These are phyloP conservation scores for Zosterops pallidus DNA, from an alignment of 2,113 vertebrate species.

Conservation along the genomic window DNA sequence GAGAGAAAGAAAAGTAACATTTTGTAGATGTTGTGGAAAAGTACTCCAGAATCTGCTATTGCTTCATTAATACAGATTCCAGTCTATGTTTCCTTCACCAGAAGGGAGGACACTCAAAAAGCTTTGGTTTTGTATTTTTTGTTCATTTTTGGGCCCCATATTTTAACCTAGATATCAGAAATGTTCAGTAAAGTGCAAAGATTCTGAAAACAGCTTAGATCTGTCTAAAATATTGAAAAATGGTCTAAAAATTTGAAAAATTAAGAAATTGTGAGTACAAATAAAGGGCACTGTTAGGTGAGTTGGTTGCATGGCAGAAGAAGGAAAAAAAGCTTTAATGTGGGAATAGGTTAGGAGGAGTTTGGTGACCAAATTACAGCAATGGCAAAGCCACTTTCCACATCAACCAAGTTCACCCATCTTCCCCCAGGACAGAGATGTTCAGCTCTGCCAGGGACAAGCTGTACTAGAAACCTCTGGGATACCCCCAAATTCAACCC, in stretches of 20 bases:
- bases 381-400: neutral
- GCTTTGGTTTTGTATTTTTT: neutral
- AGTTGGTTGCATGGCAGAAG: neutral
- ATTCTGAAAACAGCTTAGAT: neutral
- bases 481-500: neutral
- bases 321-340: neutral
- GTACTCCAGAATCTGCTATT: neutral
- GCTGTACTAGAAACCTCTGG: neutral
- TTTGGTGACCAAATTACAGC: neutral
- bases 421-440: neutral
- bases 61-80: neutral
- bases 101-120: neutral
- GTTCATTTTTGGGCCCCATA: neutral
- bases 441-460: neutral
- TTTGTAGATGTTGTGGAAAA: neutral
- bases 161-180: neutral
- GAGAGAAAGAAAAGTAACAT: neutral
- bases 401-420: neutral
- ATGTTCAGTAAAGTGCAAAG: neutral
- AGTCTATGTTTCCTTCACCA: neutral
- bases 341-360: neutral
- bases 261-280: neutral
- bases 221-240: neutral
- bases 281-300: neutral
- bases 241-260: neutral